Conservation (phyloP, 2,113 vertebrate genomes). For the Petroica traversi region DNA sequence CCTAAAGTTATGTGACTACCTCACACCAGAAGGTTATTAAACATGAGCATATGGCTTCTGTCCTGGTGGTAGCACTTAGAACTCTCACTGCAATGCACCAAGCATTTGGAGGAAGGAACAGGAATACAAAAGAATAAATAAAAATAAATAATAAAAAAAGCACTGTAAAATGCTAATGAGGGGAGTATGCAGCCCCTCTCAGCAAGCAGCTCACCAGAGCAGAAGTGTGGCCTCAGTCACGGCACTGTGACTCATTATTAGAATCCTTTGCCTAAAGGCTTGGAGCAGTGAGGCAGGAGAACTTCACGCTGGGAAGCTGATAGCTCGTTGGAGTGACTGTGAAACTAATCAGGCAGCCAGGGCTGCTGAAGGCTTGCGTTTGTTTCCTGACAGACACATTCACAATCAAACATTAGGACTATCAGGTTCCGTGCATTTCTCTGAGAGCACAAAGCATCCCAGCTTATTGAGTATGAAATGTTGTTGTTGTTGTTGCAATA, state of each 20-base stretch:
- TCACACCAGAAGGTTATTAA: conserved; percentile 32
- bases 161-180: conserved; percentile 66
- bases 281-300: conserved; percentile 69
- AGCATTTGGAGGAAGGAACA: conserved; percentile 27
- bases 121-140: conserved; percentile 51
- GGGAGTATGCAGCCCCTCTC: conserved; percentile 45
- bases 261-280: conserved; percentile 71
- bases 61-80: conserved; percentile 43
- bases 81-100: neutral
- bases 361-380: conserved; percentile 53
- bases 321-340: conserved; percentile 56
- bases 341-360: conserved; percentile 68
- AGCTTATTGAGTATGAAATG: neutral
- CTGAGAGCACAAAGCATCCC: neutral
- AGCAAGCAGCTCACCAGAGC: conserved; percentile 67
- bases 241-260: conserved; percentile 73
- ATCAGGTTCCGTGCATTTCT: neutral
- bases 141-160: neutral
- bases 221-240: conserved; percentile 70
- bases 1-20: neutral
- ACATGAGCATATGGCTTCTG: conserved; percentile 30
- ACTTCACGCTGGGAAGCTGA: conserved; percentile 73
- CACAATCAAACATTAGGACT: conserved; percentile 48
- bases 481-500: neutral
- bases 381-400: conserved; percentile 63